A percentile compares a stretch with the other conserved stretches of the same genome.
Evolutionary conservation across 2,113 vertebrate species (phyloP).

Genomic region (Dissostichus mawsoni): DNA sequence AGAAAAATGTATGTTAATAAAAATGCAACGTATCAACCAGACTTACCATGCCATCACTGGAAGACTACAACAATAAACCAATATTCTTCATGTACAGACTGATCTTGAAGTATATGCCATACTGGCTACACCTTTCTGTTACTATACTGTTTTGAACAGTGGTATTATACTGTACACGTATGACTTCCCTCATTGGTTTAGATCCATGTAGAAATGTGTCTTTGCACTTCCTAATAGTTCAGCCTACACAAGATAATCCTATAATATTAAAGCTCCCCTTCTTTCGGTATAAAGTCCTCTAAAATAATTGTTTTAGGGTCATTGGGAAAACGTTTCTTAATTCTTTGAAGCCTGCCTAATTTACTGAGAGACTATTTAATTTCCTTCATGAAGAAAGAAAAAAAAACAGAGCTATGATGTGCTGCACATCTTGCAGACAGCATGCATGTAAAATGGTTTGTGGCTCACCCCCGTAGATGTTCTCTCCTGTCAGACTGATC

Average conservation of each 20-base stretch:
- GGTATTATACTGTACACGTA: not conserved
- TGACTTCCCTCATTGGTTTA: slow-evolving; percentile 21
- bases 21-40: too few species aligned
- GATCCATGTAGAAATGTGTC: slow-evolving; percentile 4
- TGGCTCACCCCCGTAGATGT: slow-evolving; percentile 28
- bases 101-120: not conserved
- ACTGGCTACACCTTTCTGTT: not conserved
- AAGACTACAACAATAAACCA: too few species aligned
- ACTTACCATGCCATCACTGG: too few species aligned
- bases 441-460: slow-evolving; percentile 18
- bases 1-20: not conserved
- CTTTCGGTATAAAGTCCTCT: slow-evolving; percentile 15
- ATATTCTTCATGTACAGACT: too few species aligned
- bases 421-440: not conserved
- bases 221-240: slow-evolving; percentile 36
- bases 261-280: slow-evolving; percentile 24
- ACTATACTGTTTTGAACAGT: not conserved
- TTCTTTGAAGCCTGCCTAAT: slow-evolving; percentile 47
- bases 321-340: slow-evolving; percentile 45
- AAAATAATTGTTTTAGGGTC: slow-evolving; percentile 49
- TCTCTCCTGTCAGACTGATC: slow-evolving; percentile 54
- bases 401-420: slow-evolving; percentile 5
- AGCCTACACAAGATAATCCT: slow-evolving; percentile 29
- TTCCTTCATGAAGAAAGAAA: slow-evolving; percentile 44
- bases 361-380: slow-evolving; percentile 53